Evolutionary conservation across 2,113 vertebrate genomes (phyloP), one percentile per base, ranked within the genome.

Genomic region (Hemibates koningsi): DNA sequence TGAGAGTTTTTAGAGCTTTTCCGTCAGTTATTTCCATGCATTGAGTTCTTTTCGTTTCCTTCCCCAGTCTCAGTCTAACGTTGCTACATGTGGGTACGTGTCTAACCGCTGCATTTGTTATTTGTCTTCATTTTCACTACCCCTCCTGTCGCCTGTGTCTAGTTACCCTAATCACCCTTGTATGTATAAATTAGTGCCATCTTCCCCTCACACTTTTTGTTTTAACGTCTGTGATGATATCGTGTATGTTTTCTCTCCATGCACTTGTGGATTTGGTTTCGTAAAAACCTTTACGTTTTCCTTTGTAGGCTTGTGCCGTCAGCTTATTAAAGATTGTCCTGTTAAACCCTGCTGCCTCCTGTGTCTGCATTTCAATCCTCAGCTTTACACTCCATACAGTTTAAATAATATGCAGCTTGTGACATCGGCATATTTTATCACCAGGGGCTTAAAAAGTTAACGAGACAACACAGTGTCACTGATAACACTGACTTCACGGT

Each of bases 271-370:
- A 17, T 59, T 59, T 59, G 53, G 50, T 53, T 53, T n/a, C 2
- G 14, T 59, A 59, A 2, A 17, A 59, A 9, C 14, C 0, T 32
- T 17, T 32, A 32, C 2, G 1, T 29, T 32, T 59, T 9, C 7
- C 27, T 59, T 59, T 32, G 27, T 59, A 59, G 56, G 17, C 27
- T 59, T 59, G 56, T 0, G 56, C 56, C 56, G 17, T 32, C 56
- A 32, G 56, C 56, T 17, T 32, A 59, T 59, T 32, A 59, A 59
- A 32, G 56, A 9, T 59, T 0, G 14, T 59, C 27, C 5, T 32
- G 9, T 59, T 59, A 17, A 32, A 59, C 57, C 56, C 56, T 16
- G 24, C 56, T 16, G 24, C 56, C 5, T 6, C 7, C 56, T 32
- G 3, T 59, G 57, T 29, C 5, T 59, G 27, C 14, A 59, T 59